Conservation (phyloP, 1,140 invertebrate species). For the Formica selysi region DNA sequence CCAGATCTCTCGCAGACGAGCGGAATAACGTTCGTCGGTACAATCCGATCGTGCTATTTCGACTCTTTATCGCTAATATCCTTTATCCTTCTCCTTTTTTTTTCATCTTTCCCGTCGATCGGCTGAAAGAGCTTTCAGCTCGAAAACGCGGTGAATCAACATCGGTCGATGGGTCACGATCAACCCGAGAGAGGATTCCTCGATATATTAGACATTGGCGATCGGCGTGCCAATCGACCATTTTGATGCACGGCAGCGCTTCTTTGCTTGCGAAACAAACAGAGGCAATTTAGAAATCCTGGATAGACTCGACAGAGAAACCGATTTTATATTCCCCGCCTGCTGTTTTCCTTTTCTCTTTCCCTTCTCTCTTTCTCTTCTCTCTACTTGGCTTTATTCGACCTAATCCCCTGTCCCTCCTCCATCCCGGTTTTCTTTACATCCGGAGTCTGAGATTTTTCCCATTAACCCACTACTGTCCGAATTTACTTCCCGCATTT, state of each 20-base stretch:
- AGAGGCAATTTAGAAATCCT: conserved; percentile 72
- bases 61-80: conserved; percentile 35
- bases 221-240: conserved; percentile 52
- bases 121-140: conserved; percentile 63
- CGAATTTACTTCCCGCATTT: conserved; percentile 8
- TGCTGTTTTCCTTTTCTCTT: conserved; percentile 37
- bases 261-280: conserved; percentile 78
- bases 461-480: conserved; percentile 54
- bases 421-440: conserved; percentile 42
- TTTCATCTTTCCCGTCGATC: conserved; percentile 57
- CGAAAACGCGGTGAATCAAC: conserved; percentile 68
- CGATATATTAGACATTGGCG: conserved; percentile 61
- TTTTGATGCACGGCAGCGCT: conserved; percentile 73
- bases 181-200: conserved; percentile 63
- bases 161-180: conserved; percentile 72
- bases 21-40: conserved; percentile 14
- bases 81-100: neutral
- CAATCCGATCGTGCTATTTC: neutral
- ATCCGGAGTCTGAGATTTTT: conserved; percentile 52
- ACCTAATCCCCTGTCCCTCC: conserved; percentile 27
- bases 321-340: conserved; percentile 53
- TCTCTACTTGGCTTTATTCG: conserved; percentile 21
- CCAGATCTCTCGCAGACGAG: neutral
- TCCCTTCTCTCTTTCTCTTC: neutral
- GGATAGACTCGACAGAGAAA: conserved; percentile 63